Evolutionary conservation across 2,797 vertebrate species (phyloP), one percentile per base, ranked within the genome.

Genomic region (Gymnoscopelus braueri): DNA sequence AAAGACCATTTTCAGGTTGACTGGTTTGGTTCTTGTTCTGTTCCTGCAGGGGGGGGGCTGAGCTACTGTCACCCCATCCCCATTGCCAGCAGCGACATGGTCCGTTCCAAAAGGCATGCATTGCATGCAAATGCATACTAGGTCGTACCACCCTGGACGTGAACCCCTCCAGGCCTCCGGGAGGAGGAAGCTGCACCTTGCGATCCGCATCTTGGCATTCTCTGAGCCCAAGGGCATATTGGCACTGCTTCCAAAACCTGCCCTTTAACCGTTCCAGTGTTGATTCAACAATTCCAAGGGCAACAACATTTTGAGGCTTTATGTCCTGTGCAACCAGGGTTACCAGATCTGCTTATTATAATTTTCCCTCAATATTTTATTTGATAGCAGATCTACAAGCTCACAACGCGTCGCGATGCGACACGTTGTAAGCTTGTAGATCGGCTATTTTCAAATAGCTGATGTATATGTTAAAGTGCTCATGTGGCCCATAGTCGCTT

Each of bases 121-220:
- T 72, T 80, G 67, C 69, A 75, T 67, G 66, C 73, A 12, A 49
- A 52, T 48, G 35, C 24, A 8, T 52, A 23, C 56, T 23, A 58
- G 63, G 64, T 77, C 60, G 12, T 67, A 13, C 49, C 83, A 85
- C 75, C 76, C 84, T n/a, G 84, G 80, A 82, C 74, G n/a, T 56
- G 26, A 60, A 78, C 81, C 70, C 72, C 19, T 15, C 4, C 56
- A 2, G 78, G 82, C 75, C 70, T 32, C 44, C 49, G 1, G 12
- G 65, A 76, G 78, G 80, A 19, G 24, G 71, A 49, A 8, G 29
- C 39, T 29, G 52, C 11, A 10, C 67, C 62, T 62, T 55, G 51
- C 63, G 63, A 68, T 67, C 61, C 64, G 64, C 67, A 72, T 80
- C 65, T 74, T 5, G 6, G 15, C 58, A 19, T 56, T 24, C 50